phyloP scores from a whole-genome alignment of 2,113 vertebrate genomes.

The Chaenogobius annularis region DNA sequence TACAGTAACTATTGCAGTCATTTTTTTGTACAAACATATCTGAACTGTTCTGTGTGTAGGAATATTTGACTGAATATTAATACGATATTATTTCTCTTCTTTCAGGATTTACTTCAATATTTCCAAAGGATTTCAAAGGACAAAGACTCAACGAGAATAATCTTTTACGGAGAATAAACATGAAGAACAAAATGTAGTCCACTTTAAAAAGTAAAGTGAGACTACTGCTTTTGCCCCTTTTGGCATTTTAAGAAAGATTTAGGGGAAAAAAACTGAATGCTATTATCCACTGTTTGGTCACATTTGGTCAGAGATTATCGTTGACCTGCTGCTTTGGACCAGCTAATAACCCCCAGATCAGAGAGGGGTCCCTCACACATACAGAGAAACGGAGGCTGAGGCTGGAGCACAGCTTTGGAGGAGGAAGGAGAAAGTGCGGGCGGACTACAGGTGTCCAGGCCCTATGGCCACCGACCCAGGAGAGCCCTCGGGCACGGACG shows the following conservation, averaged over 20 bases:
- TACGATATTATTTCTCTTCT: constrained; percentile 47
- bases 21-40: background rate
- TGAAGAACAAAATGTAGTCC: constrained; percentile 27
- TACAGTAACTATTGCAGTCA: background rate
- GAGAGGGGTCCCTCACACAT: constrained; percentile 59
- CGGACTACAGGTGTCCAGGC: constrained; percentile 52
- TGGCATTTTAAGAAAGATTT: constrained; percentile 14
- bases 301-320: constrained; percentile 9
- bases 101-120: constrained; percentile 73
- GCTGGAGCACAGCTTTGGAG: constrained; percentile 70
- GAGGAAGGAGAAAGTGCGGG: constrained; percentile 62
- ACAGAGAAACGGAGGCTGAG: constrained; percentile 77
- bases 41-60: background rate
- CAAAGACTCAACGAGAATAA: constrained; percentile 23
- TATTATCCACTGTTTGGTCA: constrained; percentile 3
- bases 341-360: constrained; percentile 26
- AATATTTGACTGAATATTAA: constrained; percentile 36
- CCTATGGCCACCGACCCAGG: constrained; percentile 91
- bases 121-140: constrained; percentile 36
- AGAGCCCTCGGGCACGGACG: constrained; percentile 86
- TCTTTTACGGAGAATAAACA: constrained; percentile 19
- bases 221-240: constrained; percentile 23
- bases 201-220: constrained; percentile 50
- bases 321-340: constrained; percentile 36
- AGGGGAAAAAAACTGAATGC: constrained; percentile 10